These are phyloP conservation scores for Oryzias melastigma DNA, from an alignment of 2,113 vertebrate species.

Conservation along the genomic window DNA sequence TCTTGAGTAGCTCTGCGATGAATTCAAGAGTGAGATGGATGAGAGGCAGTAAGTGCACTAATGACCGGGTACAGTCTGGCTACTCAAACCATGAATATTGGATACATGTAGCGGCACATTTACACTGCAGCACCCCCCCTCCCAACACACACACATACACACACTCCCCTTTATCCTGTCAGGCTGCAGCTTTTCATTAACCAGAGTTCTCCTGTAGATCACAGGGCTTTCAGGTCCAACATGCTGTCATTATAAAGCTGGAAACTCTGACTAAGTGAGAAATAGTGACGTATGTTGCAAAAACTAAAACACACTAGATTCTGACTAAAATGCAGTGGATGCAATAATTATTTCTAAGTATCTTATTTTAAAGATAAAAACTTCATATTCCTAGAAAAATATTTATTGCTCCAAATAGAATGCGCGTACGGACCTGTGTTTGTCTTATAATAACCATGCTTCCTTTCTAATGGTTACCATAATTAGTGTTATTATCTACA, in stretches of 20 bases:
- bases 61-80: slow-evolving; percentile 62
- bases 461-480: slow-evolving; percentile 8
- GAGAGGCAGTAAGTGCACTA: slow-evolving; percentile 68
- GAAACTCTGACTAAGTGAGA: slow-evolving; percentile 4
- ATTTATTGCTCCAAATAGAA: neutral
- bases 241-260: slow-evolving; percentile 4
- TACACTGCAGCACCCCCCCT: slow-evolving; percentile 7
- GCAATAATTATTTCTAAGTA: neutral
- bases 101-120: slow-evolving; percentile 50
- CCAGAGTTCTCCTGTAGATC: slow-evolving; percentile 13
- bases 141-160: too few relatives aligned
- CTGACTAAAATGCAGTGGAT: neutral
- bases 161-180: slow-evolving; percentile 15
- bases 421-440: neutral
- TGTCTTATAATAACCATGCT: neutral
- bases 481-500: slow-evolving; percentile 22
- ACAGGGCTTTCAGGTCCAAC: neutral
- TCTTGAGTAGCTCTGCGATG: slow-evolving; percentile 57
- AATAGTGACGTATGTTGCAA: neutral
- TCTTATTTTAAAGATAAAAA: neutral
- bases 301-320: neutral
- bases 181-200: slow-evolving; percentile 20
- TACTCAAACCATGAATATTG: slow-evolving; percentile 72
- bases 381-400: neutral
- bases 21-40: slow-evolving; percentile 48